Base-by-base conservation (phyloP, 2,113 vertebrate species). In the Macheiramphus alcinus region DNA sequence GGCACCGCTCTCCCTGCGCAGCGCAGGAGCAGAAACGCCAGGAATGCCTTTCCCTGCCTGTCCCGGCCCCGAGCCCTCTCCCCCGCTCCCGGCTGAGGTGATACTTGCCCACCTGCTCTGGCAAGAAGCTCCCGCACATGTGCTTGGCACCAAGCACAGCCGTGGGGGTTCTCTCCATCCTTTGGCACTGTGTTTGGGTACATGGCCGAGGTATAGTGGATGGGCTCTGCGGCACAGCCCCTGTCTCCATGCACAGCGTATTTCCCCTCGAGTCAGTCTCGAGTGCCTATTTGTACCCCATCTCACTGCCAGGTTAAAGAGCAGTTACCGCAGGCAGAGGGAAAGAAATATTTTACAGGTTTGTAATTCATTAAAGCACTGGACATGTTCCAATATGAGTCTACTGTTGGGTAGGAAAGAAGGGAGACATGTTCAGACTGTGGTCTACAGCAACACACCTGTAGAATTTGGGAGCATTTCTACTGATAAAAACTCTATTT, bases 341-440 rank as follows among this genome's bases (percentile, higher is more conserved):
- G 80, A 90, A 66, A 80, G 67, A 93, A 97, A 97, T 96, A 66
- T 92, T 95, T 96, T 82, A 90, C 88, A 86, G 75, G 50, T 86
- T 93, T 80, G 71, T 94, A 90, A 96, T 80, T 94, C 88, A 96
- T 90, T 97, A 86, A 94, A 95, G 90, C 26, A 2, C 59, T 93
- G 94, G 92, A 59, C 16, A 2, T 25, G 26, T 83, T 95, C 92
- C 95, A 95, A 3, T 74, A 31, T 0, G 63, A 88, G 16, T 31
- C 53, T 73, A 31, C 74, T 36, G 38, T 34, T 4, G 11, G 45
- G 63, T 31, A 80, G 82, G 59, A 90, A 71, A 92, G 79, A 81
- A 90, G 31, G n/a, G 40, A 93, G 90, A 73, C 90, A 8, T 93
- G 96, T 93, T 93, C 85, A 90, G 90, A 70, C 93, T 38, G 62